Base-by-base conservation (phyloP, 2,888 invertebrate species). In the Erpobdella octoculata region DNA sequence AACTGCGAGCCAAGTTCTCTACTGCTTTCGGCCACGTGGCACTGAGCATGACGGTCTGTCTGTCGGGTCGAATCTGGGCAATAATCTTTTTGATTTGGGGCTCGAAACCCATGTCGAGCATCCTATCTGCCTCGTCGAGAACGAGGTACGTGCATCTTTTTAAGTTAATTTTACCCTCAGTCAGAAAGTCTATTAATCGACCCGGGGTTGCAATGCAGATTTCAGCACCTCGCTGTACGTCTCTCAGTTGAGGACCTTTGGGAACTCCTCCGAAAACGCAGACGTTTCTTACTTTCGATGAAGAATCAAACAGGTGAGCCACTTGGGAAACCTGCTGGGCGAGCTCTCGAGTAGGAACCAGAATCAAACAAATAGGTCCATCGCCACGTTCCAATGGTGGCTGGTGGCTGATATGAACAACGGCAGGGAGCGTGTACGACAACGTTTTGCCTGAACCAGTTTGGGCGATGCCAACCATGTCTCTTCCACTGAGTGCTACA, bases 1-100 rank as follows among this genome's bases (percentile, higher is more conserved):
- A 98, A 83, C 98, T 97, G 79, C 94, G 91, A 0, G 98, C 98
- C 72, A 98, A 85, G 77, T 90, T 89, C 77, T 91, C 89, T 1
- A 96, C 97, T 85, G 98, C 98, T 80, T 94, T 95, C 0, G 98
- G 98, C 98, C 98, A 98, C 0, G 98, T 99, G 0, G 98, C 98
- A 48, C 95, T 95, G 93, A 96, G 98, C 98, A 98, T 98, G 53
- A 97, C 86, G 0, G 92, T 92, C 84, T 95, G 94, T 75, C 93
- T 86, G 84, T 95, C 90, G 53, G 93, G 92, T 84, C 86, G 61
- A n/a, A 95, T 95, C 75, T 95, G 76, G 83, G 96, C 95, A n/a
- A n/a, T n/a, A n/a, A n/a, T n/a, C n/a, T n/a, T n/a, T n/a, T n/a
- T n/a, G n/a, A n/a, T n/a, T n/a, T n/a, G n/a, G n/a, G n/a, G n/a